These are phyloP conservation scores for Itoplectis maculator DNA, from an alignment of 2,888 invertebrate genomes.

Conservation along the genomic window DNA sequence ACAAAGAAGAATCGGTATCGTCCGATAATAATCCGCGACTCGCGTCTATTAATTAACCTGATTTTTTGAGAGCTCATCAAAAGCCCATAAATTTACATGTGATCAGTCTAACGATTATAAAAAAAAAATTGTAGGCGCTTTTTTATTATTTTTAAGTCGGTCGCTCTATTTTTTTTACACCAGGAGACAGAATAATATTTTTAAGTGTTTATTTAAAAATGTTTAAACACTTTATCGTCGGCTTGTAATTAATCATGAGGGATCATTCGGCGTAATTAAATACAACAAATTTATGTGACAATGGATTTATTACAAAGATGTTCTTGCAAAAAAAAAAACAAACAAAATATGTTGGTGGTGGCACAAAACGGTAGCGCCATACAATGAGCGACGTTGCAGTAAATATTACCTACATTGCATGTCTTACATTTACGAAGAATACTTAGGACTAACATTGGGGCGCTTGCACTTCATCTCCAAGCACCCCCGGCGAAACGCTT, in stretches of 20 bases:
- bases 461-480: slow-evolving; percentile 64
- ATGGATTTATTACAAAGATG: slow-evolving; percentile 77
- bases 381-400: slow-evolving; percentile 76
- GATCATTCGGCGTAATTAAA: background rate
- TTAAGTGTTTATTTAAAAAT: background rate
- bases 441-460: slow-evolving; percentile 53
- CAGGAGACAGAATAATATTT: no score
- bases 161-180: no score
- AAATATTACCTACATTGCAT: slow-evolving; percentile 78
- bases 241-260: background rate
- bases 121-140: background rate
- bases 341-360: slow-evolving; percentile 73
- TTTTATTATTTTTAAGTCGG: no score
- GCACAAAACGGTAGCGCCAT: slow-evolving; percentile 62
- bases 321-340: slow-evolving; percentile 70
- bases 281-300: slow-evolving; percentile 51
- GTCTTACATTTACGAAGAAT: slow-evolving; percentile 68
- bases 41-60: background rate
- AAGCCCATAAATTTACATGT: background rate
- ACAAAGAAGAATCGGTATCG: slow-evolving; percentile 24
- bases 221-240: background rate
- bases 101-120: background rate
- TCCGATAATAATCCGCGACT: background rate
- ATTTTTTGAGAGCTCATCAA: background rate
- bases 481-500: slow-evolving; percentile 54